Evolutionary conservation across 2,888 invertebrate genomes (phyloP).

Genomic region (Blastobasis adustella): DNA sequence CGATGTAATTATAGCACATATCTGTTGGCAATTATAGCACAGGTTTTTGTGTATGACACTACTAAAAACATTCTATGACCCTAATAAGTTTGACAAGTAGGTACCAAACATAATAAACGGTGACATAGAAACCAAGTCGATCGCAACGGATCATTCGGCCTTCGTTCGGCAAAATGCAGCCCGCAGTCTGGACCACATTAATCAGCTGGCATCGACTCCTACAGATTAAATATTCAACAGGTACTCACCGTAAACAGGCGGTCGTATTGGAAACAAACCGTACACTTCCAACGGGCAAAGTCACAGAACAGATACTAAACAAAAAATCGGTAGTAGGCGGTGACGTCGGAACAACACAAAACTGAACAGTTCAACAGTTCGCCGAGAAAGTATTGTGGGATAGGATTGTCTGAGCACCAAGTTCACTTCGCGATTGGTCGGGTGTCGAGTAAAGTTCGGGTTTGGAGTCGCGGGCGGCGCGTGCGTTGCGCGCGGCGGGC

Average conservation of each 20-base stretch:
- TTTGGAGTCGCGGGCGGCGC: conserved; percentile 33
- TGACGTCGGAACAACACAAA: conserved; percentile 45
- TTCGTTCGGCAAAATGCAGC: conserved; percentile 55
- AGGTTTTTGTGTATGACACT: no score
- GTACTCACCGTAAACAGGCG: conserved; percentile 67
- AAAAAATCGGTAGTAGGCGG: conserved; percentile 16
- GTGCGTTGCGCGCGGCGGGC: conserved; percentile 43
- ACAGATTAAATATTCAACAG: conserved; percentile 54
- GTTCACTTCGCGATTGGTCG: conserved; percentile 53
- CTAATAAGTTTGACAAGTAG: neutral
- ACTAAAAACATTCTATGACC: no score
- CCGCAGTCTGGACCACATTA: conserved; percentile 54
- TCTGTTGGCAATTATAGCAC: no score
- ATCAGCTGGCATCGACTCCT: conserved; percentile 52
- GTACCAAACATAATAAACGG: conserved; percentile 12
- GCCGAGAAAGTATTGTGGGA: conserved; percentile 32
- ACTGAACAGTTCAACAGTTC: conserved; percentile 44
- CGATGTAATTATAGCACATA: no score
- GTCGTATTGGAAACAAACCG: conserved; percentile 58
- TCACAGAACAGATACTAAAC: conserved; percentile 49
- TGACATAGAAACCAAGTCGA: conserved; percentile 45
- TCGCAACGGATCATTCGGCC: conserved; percentile 44
- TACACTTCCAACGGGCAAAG: conserved; percentile 59
- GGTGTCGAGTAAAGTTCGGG: conserved; percentile 57
- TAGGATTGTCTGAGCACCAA: conserved; percentile 39